Conservation (phyloP, 2,888 invertebrate genomes). For the Matsumyia berberina region DNA sequence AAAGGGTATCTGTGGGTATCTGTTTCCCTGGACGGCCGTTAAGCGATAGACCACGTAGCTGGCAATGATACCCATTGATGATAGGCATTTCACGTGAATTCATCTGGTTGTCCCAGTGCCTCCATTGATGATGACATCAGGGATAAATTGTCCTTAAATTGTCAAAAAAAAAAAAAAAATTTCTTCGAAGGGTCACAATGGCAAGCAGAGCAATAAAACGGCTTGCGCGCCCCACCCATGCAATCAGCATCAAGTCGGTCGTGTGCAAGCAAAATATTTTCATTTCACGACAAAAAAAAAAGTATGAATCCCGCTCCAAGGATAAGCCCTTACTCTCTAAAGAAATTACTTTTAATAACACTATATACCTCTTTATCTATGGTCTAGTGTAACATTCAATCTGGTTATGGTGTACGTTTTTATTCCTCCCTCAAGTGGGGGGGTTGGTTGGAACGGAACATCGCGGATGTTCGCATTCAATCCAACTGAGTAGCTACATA, state of each 20-base stretch:
- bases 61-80: slow-evolving; percentile 13
- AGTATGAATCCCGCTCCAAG: slow-evolving; percentile 9
- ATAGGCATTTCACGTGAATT: slow-evolving; percentile 43
- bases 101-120: slow-evolving; percentile 14
- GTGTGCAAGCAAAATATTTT: slow-evolving; percentile 33
- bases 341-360: slow-evolving; percentile 64
- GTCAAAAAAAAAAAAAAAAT: background rate
- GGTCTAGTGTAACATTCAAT: slow-evolving; percentile 58
- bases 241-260: slow-evolving; percentile 11
- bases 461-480: slow-evolving; percentile 54
- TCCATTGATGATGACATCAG: slow-evolving; percentile 47
- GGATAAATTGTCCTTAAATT: slow-evolving; percentile 28
- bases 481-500: slow-evolving; percentile 52
- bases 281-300: slow-evolving; percentile 4
- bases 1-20: slow-evolving; percentile 40
- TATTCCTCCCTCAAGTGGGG: slow-evolving; percentile 11
- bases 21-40: slow-evolving; percentile 23
- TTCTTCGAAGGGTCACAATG: slow-evolving; percentile 33
- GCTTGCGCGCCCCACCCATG: slow-evolving; percentile 36
- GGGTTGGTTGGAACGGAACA: slow-evolving; percentile 8
- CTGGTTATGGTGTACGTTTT: slow-evolving; percentile 51
- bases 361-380: slow-evolving; percentile 49
- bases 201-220: slow-evolving; percentile 36
- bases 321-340: slow-evolving; percentile 24
- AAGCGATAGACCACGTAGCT: slow-evolving; percentile 30